A percentile compares a stretch with the other conserved stretches of the same genome.
Evolutionary conservation across 2,113 vertebrate genomes (phyloP).

Genomic region (Haplochromis vanheusdeni): DNA sequence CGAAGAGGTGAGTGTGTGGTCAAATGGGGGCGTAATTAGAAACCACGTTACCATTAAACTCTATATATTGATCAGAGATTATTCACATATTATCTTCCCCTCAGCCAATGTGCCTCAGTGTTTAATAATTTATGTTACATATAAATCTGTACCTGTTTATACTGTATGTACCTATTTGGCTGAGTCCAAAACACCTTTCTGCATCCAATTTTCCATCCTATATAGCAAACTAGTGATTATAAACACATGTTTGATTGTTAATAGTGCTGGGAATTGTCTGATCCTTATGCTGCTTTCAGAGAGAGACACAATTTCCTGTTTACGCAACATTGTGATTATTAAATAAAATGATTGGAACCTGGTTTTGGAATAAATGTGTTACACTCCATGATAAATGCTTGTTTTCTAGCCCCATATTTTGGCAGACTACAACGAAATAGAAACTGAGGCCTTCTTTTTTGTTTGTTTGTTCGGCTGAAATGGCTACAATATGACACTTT

Average conservation of each 20-base stretch:
- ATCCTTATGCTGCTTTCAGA: neutral
- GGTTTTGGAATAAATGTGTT: neutral
- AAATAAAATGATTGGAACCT: neutral
- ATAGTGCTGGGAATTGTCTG: neutral
- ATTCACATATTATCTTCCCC: conserved; percentile 53
- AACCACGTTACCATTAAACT: conserved; percentile 39
- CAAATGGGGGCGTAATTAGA: conserved; percentile 59
- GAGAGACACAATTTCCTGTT: neutral
- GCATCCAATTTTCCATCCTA: neutral
- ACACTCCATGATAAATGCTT: neutral
- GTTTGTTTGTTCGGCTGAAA: neutral
- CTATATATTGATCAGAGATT: conserved; percentile 55
- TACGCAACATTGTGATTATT: neutral
- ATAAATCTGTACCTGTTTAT: conserved; percentile 8
- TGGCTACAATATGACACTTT: neutral
- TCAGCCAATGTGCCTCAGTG: neutral
- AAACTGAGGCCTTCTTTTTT: neutral
- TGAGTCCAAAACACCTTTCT: neutral
- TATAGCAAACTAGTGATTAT: neutral
- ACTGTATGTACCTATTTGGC: neutral
- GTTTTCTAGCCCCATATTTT: neutral
- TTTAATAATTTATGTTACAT: conserved; percentile 44
- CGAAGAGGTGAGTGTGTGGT: conserved; percentile 47
- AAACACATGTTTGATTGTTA: neutral
- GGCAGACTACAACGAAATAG: neutral